A percentile compares a stretch with the other conserved stretches of the same genome.
These are phyloP conservation scores for Platycheirus albimanus DNA, from an alignment of 2,888 invertebrate species.

Conservation along the genomic window DNA sequence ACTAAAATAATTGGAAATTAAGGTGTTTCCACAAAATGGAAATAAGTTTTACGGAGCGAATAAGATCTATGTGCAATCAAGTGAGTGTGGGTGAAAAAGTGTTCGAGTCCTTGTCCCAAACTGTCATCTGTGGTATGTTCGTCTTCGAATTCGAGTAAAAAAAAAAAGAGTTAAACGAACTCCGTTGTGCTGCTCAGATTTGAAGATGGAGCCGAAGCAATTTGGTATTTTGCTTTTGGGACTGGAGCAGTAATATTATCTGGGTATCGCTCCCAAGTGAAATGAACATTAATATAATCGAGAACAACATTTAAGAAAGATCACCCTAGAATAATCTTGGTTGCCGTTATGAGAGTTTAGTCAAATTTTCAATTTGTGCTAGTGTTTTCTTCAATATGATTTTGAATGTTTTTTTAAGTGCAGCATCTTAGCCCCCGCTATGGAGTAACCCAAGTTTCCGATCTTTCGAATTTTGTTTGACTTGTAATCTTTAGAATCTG, in stretches of 20 bases:
- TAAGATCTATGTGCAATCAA: conserved; percentile 70
- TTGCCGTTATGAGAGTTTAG: too few relatives aligned
- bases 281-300: conserved; percentile 48
- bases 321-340: too few relatives aligned
- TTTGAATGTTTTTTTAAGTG: too few relatives aligned
- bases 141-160: too few relatives aligned
- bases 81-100: conserved; percentile 31
- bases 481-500: too few relatives aligned
- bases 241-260: not conserved
- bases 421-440: too few relatives aligned
- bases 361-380: too few relatives aligned
- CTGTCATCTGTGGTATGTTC: conserved; percentile 48
- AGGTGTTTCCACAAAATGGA: conserved; percentile 72
- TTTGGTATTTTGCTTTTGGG: conserved; percentile 17
- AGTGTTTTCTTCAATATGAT: too few relatives aligned
- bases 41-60: conserved; percentile 68
- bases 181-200: not conserved
- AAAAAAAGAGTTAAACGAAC: conserved; percentile 43
- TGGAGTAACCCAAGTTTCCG: too few relatives aligned
- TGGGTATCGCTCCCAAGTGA: conserved; percentile 35
- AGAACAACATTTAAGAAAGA: conserved; percentile 33
- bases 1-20: conserved; percentile 74
- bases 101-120: conserved; percentile 27
- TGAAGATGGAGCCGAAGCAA: conserved; percentile 40
- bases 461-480: too few relatives aligned